A percentile compares a stretch with the other conserved stretches of the same genome.
phyloP scores from a whole-genome alignment of 2,113 vertebrate species.

The Catharus minimus region DNA sequence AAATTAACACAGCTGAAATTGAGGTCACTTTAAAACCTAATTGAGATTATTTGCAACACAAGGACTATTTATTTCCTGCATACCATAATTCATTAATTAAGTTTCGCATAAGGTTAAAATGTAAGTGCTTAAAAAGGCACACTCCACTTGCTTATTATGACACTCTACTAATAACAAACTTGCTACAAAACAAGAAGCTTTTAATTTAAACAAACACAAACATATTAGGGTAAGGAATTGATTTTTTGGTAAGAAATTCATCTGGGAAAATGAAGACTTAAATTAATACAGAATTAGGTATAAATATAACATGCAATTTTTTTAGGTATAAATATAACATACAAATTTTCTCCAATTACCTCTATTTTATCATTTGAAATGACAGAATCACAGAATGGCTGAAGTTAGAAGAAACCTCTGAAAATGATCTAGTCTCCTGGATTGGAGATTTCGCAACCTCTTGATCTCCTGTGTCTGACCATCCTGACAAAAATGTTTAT shows the following conservation, averaged over 20 bases:
- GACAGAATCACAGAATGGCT: background rate
- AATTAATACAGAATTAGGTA: background rate
- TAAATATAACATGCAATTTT: background rate
- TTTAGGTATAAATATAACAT: background rate
- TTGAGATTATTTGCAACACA: conserved; percentile 62
- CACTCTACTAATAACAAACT: background rate
- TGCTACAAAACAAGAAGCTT: background rate
- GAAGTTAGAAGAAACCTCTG: background rate
- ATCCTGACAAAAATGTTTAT: background rate
- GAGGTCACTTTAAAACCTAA: conserved; percentile 69
- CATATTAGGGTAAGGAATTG: background rate
- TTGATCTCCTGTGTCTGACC: background rate
- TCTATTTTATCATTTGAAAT: background rate
- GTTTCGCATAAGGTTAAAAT: conserved; percentile 53
- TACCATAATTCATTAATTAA: conserved; percentile 59
- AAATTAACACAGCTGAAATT: conserved; percentile 63
- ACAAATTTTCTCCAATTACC: background rate
- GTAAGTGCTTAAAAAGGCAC: conserved; percentile 22
- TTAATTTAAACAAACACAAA: background rate
- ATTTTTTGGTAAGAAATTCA: background rate
- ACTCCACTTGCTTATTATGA: background rate
- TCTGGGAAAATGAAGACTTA: background rate
- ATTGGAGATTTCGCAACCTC: background rate
- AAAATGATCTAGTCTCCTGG: background rate
- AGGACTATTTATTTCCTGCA: conserved; percentile 59